These are phyloP conservation scores for Neotoxoptera formosana DNA, from an alignment of 1,140 invertebrate species.

Conservation along the genomic window DNA sequence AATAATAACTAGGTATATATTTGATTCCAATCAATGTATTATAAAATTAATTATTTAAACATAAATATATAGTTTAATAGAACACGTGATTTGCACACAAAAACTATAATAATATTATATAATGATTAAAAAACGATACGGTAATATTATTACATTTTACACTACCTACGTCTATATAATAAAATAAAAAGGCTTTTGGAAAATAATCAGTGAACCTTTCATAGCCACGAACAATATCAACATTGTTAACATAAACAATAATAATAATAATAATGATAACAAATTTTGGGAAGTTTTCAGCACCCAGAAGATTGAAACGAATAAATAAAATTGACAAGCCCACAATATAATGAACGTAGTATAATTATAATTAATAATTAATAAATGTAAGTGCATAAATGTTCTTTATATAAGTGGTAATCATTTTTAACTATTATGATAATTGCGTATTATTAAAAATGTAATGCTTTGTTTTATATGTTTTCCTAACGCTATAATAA, in stretches of 20 bases:
- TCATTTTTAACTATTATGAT: slow-evolving; percentile 41
- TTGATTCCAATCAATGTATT: background rate
- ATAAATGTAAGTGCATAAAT: slow-evolving; percentile 39
- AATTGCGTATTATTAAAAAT: slow-evolving; percentile 36
- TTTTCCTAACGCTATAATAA: slow-evolving; percentile 2
- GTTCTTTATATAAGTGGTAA: slow-evolving; percentile 21
- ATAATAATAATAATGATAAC: background rate
- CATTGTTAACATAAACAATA: background rate
- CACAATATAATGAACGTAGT: background rate
- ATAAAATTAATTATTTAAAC: slow-evolving; percentile 30
- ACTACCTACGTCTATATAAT: background rate
- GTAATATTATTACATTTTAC: slow-evolving; percentile 1
- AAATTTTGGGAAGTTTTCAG: background rate
- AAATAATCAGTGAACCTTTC: slow-evolving; percentile 10
- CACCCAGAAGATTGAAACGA: background rate
- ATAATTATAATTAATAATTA: slow-evolving; percentile 37
- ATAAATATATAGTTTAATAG: slow-evolving; percentile 5
- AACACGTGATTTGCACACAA: background rate
- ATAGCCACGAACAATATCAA: background rate
- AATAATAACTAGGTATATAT: slow-evolving; percentile 29
- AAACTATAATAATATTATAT: background rate
- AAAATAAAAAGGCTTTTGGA: background rate
- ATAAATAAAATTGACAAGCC: slow-evolving; percentile 41
- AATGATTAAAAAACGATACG: slow-evolving; percentile 32
- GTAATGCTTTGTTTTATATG: background rate